Conservation (phyloP, 2,888 invertebrate genomes). For the Ormyrus nitidulus region DNA sequence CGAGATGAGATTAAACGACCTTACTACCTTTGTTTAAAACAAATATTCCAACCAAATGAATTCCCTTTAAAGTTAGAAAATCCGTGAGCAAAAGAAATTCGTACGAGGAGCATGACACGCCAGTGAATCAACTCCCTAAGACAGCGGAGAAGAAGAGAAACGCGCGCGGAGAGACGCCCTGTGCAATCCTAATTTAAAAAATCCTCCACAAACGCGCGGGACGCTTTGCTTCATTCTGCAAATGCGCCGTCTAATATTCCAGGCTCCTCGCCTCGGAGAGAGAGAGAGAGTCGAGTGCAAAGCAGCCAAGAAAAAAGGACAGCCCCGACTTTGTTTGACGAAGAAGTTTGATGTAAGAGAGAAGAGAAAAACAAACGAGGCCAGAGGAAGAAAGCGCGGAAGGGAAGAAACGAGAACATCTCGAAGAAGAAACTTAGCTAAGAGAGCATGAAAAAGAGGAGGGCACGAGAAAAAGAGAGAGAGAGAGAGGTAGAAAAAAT, state of each 20-base stretch:
- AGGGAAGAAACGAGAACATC: background rate
- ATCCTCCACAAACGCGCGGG: slow-evolving; percentile 1
- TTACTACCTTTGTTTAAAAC: too few species aligned
- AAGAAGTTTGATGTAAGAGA: slow-evolving; percentile 39
- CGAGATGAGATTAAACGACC: too few species aligned
- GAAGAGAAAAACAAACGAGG: slow-evolving; percentile 15
- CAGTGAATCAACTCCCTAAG: background rate
- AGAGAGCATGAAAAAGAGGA: slow-evolving; percentile 1
- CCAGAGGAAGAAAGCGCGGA: background rate
- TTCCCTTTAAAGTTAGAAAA: slow-evolving; percentile 6
- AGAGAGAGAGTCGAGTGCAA: background rate
- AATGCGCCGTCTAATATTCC: slow-evolving; percentile 39
- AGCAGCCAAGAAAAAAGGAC: too few species aligned
- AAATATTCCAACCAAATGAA: background rate
- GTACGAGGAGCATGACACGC: background rate
- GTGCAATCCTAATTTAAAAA: slow-evolving; percentile 35
- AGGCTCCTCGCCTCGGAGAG: background rate
- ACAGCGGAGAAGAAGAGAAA: background rate
- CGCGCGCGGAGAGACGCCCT: background rate
- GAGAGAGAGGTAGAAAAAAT: background rate
- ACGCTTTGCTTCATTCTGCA: slow-evolving; percentile 44
- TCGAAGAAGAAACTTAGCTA: slow-evolving; percentile 8
- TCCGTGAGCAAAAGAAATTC: background rate
- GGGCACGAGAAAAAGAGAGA: background rate
- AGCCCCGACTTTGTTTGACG: slow-evolving; percentile 36